phyloP scores from a whole-genome alignment of 2,113 vertebrate genomes.

The Antechinus stuartii region DNA sequence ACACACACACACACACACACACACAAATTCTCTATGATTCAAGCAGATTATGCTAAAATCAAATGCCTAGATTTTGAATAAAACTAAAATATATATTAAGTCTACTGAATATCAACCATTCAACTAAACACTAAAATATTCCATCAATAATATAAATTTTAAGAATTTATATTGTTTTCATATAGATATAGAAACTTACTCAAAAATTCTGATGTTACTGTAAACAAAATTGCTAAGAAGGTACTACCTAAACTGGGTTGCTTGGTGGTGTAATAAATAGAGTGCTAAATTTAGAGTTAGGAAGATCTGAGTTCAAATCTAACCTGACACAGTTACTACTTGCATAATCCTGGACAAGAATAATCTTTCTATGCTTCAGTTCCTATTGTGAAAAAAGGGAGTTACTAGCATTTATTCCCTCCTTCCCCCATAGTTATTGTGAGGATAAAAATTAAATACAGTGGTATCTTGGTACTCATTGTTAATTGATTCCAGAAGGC shows the following conservation, averaged over 20 bases:
- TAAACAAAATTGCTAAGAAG: background rate
- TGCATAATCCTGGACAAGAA: background rate
- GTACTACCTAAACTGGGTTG: background rate
- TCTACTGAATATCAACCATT: background rate
- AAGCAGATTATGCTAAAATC: background rate
- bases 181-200: slow-evolving; percentile 29
- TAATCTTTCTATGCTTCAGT: background rate
- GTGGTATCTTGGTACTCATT: too few relatives aligned
- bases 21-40: background rate
- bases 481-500: too few relatives aligned
- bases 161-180: slow-evolving; percentile 14
- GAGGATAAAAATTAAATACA: background rate
- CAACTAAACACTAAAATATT: background rate
- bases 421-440: background rate
- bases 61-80: background rate
- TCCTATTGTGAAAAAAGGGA: background rate
- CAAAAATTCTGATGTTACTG: slow-evolving; percentile 29
- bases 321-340: background rate
- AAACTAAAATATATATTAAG: too few relatives aligned
- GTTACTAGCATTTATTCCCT: background rate
- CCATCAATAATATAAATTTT: background rate
- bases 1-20: too few relatives aligned
- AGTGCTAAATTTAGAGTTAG: background rate
- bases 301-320: background rate
- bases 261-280: background rate